Conservation (phyloP, 2,888 invertebrate genomes). For the Argyresthia albistria region DNA sequence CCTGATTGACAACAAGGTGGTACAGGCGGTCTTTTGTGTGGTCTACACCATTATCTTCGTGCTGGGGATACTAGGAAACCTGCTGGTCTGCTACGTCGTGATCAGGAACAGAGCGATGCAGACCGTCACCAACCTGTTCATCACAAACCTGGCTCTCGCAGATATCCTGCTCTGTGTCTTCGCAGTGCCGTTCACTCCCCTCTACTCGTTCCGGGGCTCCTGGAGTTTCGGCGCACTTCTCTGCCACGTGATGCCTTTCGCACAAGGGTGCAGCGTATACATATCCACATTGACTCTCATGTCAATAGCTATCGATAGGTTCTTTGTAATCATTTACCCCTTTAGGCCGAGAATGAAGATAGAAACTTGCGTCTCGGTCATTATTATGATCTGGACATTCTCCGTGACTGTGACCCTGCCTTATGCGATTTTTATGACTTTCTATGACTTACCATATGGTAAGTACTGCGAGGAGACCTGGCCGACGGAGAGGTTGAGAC, state of each 20-base stretch:
- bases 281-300: slow-evolving; percentile 97
- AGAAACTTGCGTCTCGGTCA: slow-evolving; percentile 87
- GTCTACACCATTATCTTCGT: slow-evolving; percentile 90
- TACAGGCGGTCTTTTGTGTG: slow-evolving; percentile 81
- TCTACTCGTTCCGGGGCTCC: slow-evolving; percentile 91
- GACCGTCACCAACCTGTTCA: slow-evolving; percentile 97
- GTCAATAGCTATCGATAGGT: slow-evolving; percentile 97
- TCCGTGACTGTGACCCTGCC: slow-evolving; percentile 91
- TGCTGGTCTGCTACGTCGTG: slow-evolving; percentile 94
- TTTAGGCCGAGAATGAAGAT: slow-evolving; percentile 94
- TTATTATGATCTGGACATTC: slow-evolving; percentile 92
- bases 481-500: slow-evolving; percentile 87
- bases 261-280: slow-evolving; percentile 96
- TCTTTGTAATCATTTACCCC: slow-evolving; percentile 97
- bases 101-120: slow-evolving; percentile 95
- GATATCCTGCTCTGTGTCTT: slow-evolving; percentile 94
- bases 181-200: slow-evolving; percentile 96
- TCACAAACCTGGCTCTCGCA: slow-evolving; percentile 95
- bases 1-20: slow-evolving; percentile 76
- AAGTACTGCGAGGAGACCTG: slow-evolving; percentile 90
- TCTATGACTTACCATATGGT: slow-evolving; percentile 61
- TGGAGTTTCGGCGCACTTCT: slow-evolving; percentile 95
- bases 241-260: slow-evolving; percentile 94
- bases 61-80: slow-evolving; percentile 91
- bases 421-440: slow-evolving; percentile 88